These are phyloP conservation scores for Benitochromis conjunctus DNA, from an alignment of 2,113 vertebrate genomes.

Conservation along the genomic window DNA sequence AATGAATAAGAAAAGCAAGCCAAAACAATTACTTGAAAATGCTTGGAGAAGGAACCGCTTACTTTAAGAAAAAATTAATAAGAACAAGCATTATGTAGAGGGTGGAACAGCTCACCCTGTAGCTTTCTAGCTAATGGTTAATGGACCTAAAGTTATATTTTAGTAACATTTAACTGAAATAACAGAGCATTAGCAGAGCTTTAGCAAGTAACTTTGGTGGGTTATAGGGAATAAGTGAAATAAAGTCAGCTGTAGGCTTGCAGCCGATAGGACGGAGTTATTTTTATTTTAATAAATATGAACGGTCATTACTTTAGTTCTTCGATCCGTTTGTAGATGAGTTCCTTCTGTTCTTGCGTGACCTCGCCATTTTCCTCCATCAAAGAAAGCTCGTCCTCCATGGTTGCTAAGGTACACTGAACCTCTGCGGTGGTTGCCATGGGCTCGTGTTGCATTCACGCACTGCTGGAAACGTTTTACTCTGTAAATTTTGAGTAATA, in stretches of 20 bases:
- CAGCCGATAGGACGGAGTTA: background rate
- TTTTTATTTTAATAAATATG: background rate
- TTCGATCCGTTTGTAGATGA: background rate
- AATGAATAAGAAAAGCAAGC: background rate
- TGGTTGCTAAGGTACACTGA: conserved; percentile 41
- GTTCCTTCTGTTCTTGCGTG: background rate
- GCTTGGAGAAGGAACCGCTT: background rate
- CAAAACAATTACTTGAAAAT: background rate
- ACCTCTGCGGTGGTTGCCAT: conserved; percentile 19
- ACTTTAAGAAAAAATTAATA: background rate
- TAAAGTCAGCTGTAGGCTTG: too few species aligned
- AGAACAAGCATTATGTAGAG: background rate
- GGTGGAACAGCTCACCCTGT: rapidly evolving
- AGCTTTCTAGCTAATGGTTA: background rate
- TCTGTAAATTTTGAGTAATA: rapidly evolving
- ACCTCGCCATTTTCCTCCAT: background rate
- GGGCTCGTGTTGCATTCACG: background rate
- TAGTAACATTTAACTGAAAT: background rate
- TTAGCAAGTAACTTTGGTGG: background rate
- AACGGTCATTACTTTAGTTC: conserved; percentile 31
- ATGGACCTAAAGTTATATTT: background rate
- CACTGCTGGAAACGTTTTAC: background rate
- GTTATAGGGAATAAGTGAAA: background rate
- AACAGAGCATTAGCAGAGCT: background rate
- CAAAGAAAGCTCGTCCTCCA: background rate